phyloP scores from a whole-genome alignment of 2,113 vertebrate genomes.

The Sitta europaea region DNA sequence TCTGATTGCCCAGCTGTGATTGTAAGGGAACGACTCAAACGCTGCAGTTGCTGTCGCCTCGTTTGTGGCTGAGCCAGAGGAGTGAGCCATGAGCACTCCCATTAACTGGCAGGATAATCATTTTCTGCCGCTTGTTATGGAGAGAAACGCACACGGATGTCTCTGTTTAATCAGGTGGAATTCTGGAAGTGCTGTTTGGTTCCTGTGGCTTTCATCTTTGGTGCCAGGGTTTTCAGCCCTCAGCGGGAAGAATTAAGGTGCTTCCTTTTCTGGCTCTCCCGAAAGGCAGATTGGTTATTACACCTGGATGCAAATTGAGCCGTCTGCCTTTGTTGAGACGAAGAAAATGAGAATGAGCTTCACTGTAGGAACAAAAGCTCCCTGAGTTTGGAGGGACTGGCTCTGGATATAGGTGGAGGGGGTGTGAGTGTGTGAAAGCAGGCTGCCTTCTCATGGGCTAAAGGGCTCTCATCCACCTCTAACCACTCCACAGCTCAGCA shows the following conservation, averaged over 20 bases:
- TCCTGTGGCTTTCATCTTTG: not conserved
- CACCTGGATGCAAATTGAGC: slow-evolving; percentile 33
- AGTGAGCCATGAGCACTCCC: not conserved
- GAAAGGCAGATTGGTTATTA: slow-evolving; percentile 47
- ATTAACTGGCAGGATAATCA: not conserved
- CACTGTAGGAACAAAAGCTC: not conserved
- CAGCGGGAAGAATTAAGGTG: not conserved
- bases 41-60: not conserved
- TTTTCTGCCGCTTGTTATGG: not conserved
- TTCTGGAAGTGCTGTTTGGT: not conserved
- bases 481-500: fast-evolving
- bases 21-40: not conserved
- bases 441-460: not conserved
- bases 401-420: fast-evolving
- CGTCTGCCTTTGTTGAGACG: not conserved
- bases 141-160: not conserved
- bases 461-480: not conserved
- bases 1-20: slow-evolving; percentile 28
- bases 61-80: not conserved
- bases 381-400: not conserved
- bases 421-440: fast-evolving
- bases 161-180: not conserved
- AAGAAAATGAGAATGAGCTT: not conserved
- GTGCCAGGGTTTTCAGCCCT: not conserved
- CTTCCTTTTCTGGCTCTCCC: not conserved